A percentile compares a stretch with the other conserved stretches of the same genome.
Evolutionary conservation across 1,140 invertebrate genomes (phyloP).

Genomic region (Drosophila nigrodunni): DNA sequence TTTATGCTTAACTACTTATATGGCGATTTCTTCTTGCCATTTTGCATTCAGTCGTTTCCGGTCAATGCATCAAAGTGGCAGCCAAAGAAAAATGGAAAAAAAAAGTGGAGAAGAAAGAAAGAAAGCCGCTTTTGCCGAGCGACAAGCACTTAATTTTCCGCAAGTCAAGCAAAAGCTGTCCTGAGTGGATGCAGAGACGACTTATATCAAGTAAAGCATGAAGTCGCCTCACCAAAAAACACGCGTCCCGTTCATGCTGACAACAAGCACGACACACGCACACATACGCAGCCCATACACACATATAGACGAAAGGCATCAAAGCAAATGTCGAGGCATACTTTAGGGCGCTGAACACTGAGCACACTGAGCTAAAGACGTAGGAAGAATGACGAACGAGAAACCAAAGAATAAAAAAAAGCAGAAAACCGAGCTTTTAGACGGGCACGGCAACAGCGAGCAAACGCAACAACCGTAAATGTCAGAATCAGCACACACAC

Average conservation of each 20-base stretch:
- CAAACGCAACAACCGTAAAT: conserved; percentile 60
- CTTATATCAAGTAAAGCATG: conserved; percentile 26
- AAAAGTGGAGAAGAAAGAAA: conserved; percentile 9
- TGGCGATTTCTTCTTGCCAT: conserved; percentile 10
- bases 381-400: conserved; percentile 3
- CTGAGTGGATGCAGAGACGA: conserved; percentile 38
- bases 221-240: conserved; percentile 38
- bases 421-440: conserved; percentile 8
- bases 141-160: conserved; percentile 71
- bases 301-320: conserved; percentile 48
- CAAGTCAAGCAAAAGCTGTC: conserved; percentile 56
- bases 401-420: conserved; percentile 13
- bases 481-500: conserved; percentile 53
- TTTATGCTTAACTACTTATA: conserved; percentile 5
- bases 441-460: conserved; percentile 28
- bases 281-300: conserved; percentile 13
- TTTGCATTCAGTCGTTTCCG: conserved; percentile 58
- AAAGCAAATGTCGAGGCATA: conserved; percentile 74
- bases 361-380: conserved; percentile 13
- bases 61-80: conserved; percentile 77
- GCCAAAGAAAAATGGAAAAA: conserved; percentile 17
- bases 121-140: conserved; percentile 50
- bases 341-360: conserved; percentile 60
- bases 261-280: conserved; percentile 35
- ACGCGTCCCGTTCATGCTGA: conserved; percentile 45